Base-by-base conservation (phyloP, 2,888 invertebrate species). In the Caenorhabditis wallacei region DNA sequence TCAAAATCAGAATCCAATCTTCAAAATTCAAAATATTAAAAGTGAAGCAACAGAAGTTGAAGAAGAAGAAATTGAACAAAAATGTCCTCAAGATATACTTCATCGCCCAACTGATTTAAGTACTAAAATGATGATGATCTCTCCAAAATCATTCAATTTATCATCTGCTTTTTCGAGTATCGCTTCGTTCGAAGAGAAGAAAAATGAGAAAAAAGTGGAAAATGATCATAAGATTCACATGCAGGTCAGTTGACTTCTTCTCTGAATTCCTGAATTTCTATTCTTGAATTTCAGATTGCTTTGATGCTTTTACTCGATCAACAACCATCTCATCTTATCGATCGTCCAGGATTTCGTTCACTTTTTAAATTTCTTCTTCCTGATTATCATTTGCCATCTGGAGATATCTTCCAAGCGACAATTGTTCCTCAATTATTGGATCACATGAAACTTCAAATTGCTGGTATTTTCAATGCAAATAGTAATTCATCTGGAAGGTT, bases 241-340 rank as follows among this genome's bases (percentile, higher is more conserved):
- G 84, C 84, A 84, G 80, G 84, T 84, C 7, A 1, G 37, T 37
- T 48, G 10, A 13, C 2, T 10, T 46, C 35, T 1, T 2, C 26
- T 22, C 16, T 11, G 22, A 11, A 13, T 35, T 1, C 11, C 18
- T 35, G 30, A 10, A 24, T 51, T 30, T 40, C 8, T 18, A 48
- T n/a, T 37, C 13, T 4, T 16, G 43, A 8, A 5, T 83, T 86
- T 66, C 82, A 88, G 85, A 85, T 88, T 48, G 88, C 88, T 16
- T 68, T 88, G 54, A 88, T 88, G 88, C 85, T 88, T 35, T 78
- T 88, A 8, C 83, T 88, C 48, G 88, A 88, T 59, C 85, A 86
- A 61, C 86, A 86, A n/a, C 86, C 86, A 11, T 78, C 87, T n/a
- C 82, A 84, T 13, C 48, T 88, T 20, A 87, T 88, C 26, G 88